Conservation (phyloP, 2,888 invertebrate species). For the Campopleginae sp. region DNA sequence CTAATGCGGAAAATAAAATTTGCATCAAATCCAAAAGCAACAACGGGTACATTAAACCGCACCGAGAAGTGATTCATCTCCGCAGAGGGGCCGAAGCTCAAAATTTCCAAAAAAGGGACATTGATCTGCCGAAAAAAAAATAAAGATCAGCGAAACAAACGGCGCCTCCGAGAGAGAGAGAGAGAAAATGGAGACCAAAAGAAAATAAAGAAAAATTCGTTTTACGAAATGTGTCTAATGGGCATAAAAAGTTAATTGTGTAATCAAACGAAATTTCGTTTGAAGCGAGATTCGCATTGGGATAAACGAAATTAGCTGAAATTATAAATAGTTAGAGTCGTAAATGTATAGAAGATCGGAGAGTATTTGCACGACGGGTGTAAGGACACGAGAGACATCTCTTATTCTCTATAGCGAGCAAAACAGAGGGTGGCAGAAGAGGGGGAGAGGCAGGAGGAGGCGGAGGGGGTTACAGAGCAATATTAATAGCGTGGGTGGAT, state of each 20-base stretch:
- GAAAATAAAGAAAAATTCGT: neutral
- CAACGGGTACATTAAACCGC: neutral
- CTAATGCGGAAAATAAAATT: neutral
- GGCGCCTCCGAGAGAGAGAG: too few relatives aligned
- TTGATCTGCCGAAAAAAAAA: neutral
- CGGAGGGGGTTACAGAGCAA: conserved; percentile 68
- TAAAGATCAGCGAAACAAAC: neutral
- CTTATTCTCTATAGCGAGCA: conserved; percentile 18
- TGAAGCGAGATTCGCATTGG: neutral
- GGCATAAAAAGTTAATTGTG: conserved; percentile 5
- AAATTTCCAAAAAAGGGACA: neutral
- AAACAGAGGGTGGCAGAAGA: neutral
- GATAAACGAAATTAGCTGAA: conserved; percentile 6
- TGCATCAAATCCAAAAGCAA: neutral
- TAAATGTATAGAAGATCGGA: conserved; percentile 41
- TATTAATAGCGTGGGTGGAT: conserved; percentile 83
- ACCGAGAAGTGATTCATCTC: neutral
- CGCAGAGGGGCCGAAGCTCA: neutral
- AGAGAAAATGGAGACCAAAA: neutral
- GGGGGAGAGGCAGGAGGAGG: conserved; percentile 1
- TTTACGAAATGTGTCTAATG: neutral
- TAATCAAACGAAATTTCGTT: conserved; percentile 26
- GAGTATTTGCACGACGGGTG: conserved; percentile 38
- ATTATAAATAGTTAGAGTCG: conserved; percentile 9
- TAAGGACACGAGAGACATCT: neutral